phyloP scores from a whole-genome alignment of 1,140 invertebrate species.

The Chymomyza costata region DNA sequence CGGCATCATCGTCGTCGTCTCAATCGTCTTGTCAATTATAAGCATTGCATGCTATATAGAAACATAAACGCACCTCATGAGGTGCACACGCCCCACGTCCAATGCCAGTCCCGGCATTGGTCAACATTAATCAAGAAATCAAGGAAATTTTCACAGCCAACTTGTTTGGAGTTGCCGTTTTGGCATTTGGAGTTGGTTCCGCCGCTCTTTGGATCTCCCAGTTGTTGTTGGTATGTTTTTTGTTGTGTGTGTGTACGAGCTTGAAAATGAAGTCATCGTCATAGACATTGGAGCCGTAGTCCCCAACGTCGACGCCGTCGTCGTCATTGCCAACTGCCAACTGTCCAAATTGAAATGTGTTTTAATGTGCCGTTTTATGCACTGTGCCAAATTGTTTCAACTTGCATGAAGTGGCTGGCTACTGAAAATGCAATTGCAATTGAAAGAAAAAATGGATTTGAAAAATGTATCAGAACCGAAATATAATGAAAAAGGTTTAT shows the following conservation, averaged over 20 bases:
- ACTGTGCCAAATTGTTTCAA: constrained; percentile 41
- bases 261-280: constrained; percentile 52
- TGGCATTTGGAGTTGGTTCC: too few relatives aligned
- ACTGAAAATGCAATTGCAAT: constrained; percentile 4
- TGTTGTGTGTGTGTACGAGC: too few relatives aligned
- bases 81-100: neutral
- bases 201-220: too few relatives aligned
- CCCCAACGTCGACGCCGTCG: constrained; percentile 3
- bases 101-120: constrained; percentile 26
- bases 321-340: constrained; percentile 13
- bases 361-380: constrained; percentile 55
- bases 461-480: too few relatives aligned
- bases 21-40: too few relatives aligned
- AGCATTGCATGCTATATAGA: too few relatives aligned
- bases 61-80: neutral
- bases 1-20: too few relatives aligned
- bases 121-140: constrained; percentile 47
- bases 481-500: too few relatives aligned
- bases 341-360: constrained; percentile 63
- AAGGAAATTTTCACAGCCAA: constrained; percentile 22
- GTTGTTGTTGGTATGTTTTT: too few relatives aligned
- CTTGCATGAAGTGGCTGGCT: constrained; percentile 17
- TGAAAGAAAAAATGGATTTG: too few relatives aligned
- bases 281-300: constrained; percentile 2
- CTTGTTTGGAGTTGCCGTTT: constrained; percentile 19